Conservation (phyloP, 2,113 vertebrate genomes). For the Melanostigma gelatinosum region DNA sequence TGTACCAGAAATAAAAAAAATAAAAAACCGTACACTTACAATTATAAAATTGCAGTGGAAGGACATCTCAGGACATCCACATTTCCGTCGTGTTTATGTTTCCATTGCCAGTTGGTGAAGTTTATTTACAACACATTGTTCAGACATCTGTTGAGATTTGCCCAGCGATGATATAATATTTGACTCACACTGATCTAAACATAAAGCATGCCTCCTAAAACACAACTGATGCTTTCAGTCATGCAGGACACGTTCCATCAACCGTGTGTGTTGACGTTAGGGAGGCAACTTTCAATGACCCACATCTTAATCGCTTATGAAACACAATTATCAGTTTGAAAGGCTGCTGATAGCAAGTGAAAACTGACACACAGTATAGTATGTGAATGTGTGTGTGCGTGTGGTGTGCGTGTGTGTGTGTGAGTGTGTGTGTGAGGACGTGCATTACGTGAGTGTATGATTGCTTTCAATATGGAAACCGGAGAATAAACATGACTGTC, state of each 20-base stretch:
- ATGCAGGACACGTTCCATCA: not conserved
- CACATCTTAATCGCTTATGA: slow-evolving; percentile 9
- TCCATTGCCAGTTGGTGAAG: slow-evolving; percentile 9
- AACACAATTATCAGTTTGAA: slow-evolving; percentile 29
- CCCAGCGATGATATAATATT: not conserved
- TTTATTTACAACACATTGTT: slow-evolving; percentile 1
- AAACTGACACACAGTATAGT: slow-evolving; percentile 5
- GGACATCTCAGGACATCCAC: not conserved
- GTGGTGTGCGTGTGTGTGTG: slow-evolving; percentile 9
- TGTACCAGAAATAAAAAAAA: not conserved
- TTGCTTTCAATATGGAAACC: not conserved
- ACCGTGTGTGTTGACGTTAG: not conserved
- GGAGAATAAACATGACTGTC: not conserved
- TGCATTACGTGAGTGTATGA: not conserved
- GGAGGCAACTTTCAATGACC: slow-evolving; percentile 1
- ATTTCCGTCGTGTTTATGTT: slow-evolving; percentile 41
- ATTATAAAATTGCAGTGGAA: not conserved
- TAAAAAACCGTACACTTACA: too few relatives aligned
- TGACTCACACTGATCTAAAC: not conserved
- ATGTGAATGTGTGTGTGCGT: slow-evolving; percentile 11
- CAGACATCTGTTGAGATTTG: not conserved
- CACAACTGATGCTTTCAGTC: not conserved
- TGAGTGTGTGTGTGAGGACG: slow-evolving; percentile 17
- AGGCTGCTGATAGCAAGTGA: slow-evolving; percentile 22
- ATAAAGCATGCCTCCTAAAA: too few relatives aligned